phyloP scores from a whole-genome alignment of 2,888 invertebrate genomes.

The Schizotus pectinicornis region DNA sequence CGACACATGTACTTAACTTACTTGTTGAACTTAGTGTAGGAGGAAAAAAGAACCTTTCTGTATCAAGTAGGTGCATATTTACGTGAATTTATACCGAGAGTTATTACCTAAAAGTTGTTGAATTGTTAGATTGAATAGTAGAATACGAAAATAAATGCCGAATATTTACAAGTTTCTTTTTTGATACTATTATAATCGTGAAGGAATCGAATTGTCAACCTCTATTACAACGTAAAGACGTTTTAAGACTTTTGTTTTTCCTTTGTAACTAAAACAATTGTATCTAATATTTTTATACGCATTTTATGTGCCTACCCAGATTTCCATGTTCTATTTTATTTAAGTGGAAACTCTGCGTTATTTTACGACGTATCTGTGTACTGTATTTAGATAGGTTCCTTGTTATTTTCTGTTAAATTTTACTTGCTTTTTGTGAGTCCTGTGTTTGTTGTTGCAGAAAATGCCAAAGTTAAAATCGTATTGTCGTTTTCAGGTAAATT shows the following conservation, averaged over 20 bases:
- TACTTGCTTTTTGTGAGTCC: too few relatives aligned
- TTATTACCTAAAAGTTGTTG: constrained; percentile 17
- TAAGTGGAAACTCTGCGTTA: too few relatives aligned
- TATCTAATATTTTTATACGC: constrained; percentile 28
- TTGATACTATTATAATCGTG: constrained; percentile 2
- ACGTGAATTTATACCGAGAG: constrained; percentile 19
- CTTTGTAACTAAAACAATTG: neutral
- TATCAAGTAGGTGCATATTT: constrained; percentile 24
- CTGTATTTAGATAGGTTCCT: too few relatives aligned
- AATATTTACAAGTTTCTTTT: constrained; percentile 13
- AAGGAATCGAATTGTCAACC: neutral
- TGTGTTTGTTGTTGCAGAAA: too few relatives aligned
- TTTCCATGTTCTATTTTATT: too few relatives aligned
- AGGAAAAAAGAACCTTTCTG: constrained; percentile 17
- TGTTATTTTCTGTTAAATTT: too few relatives aligned
- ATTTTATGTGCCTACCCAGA: neutral
- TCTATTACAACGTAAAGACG: neutral
- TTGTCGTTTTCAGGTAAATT: too few relatives aligned
- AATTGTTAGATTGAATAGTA: constrained; percentile 17
- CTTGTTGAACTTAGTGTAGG: constrained; percentile 15
- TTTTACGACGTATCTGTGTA: too few relatives aligned
- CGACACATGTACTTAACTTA: constrained; percentile 20
- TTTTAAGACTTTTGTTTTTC: constrained; percentile 1
- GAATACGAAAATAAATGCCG: constrained; percentile 8
- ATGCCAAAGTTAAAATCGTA: too few relatives aligned